Conservation (phyloP, 64 coral and sea anemone genomes). For the Exaiptasia diaphana region DNA sequence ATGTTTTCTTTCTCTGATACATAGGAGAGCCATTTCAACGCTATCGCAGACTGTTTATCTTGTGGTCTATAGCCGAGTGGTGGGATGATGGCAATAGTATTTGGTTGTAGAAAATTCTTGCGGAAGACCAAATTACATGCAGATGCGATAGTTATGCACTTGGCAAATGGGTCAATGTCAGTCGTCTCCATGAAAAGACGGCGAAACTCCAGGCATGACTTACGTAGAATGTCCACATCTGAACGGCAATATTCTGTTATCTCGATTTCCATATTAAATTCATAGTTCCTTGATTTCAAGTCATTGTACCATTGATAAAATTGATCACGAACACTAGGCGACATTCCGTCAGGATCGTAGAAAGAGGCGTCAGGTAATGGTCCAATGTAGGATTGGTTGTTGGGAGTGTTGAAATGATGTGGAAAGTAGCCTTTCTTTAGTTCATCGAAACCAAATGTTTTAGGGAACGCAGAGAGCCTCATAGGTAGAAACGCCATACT, state of each 20-base stretch:
- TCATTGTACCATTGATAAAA: constrained; percentile 20
- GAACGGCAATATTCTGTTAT: constrained; percentile 19
- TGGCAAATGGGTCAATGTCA: background rate
- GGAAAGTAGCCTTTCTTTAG: constrained; percentile 40
- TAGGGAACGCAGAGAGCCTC: background rate
- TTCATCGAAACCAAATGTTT: constrained; percentile 26
- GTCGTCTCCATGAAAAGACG: background rate
- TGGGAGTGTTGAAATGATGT: background rate
- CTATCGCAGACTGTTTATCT: constrained; percentile 4
- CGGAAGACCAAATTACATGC: constrained; percentile 6
- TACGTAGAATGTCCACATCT: constrained; percentile 32
- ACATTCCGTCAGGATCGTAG: constrained; percentile 47
- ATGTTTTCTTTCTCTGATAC: background rate
- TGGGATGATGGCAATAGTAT: background rate
- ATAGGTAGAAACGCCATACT: constrained; percentile 12
- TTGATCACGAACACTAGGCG: background rate
- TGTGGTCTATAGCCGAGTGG: background rate
- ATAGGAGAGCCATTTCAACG: background rate
- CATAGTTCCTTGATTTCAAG: background rate
- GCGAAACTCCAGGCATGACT: constrained; percentile 5
- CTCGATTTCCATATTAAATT: constrained; percentile 9
- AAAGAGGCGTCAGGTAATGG: background rate
- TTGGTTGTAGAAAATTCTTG: background rate
- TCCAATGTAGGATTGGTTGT: constrained; percentile 9
- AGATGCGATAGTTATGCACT: constrained; percentile 17